Percentiles rank a stretch among this genome's conserved stretches.
Conservation (phyloP, 2,113 vertebrate species). For the Rhea americana region DNA sequence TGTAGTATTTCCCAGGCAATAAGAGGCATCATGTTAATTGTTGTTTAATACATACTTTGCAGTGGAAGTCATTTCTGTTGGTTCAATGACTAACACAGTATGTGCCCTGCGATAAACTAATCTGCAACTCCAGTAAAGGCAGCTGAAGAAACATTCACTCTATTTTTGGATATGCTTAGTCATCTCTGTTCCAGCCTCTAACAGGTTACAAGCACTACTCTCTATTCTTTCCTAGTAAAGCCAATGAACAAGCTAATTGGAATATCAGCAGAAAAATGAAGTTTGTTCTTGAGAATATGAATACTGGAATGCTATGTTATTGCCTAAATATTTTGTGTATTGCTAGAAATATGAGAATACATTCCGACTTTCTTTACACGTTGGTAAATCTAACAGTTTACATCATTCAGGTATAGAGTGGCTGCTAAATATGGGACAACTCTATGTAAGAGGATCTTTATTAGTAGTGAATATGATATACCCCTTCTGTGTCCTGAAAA, state of each 20-base stretch:
- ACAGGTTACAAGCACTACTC: background rate
- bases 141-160: background rate
- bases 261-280: background rate
- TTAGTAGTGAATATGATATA: conserved; percentile 2
- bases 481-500: background rate
- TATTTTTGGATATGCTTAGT: conserved; percentile 53
- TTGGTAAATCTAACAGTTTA: conserved; percentile 17
- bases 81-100: background rate
- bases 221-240: background rate
- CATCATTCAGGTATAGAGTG: background rate
- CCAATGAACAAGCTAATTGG: background rate
- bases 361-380: background rate
- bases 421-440: conserved; percentile 29
- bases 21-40: background rate
- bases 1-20: background rate
- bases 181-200: background rate
- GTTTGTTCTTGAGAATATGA: background rate
- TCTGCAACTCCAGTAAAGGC: accelerated
- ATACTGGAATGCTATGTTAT: background rate
- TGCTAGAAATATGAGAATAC: background rate
- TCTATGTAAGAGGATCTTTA: conserved; percentile 28
- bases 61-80: background rate
- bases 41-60: background rate
- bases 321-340: background rate
- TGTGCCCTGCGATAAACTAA: background rate